A percentile compares a stretch with the other conserved stretches of the same genome.
Conservation (phyloP, 2,113 vertebrate genomes). For the Octodon degus region DNA sequence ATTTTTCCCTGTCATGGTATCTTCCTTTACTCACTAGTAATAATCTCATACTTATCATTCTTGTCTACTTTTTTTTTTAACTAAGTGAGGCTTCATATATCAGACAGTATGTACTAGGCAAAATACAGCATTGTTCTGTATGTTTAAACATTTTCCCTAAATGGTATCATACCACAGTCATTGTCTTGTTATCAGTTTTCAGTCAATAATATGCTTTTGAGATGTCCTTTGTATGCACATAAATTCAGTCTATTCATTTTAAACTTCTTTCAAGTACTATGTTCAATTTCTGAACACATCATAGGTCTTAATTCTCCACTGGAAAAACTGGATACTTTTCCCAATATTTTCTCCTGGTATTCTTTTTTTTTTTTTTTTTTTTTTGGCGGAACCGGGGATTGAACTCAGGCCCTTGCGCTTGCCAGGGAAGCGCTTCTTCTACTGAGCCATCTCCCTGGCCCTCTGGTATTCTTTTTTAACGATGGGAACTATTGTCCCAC, state of each 20-base stretch:
- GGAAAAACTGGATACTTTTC: not conserved
- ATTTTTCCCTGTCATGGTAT: not conserved
- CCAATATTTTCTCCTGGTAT: not conserved
- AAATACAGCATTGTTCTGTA: not conserved
- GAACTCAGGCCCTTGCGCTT: too few species aligned
- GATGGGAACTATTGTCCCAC: not conserved
- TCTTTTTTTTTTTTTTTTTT: not conserved
- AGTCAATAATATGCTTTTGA: slow-evolving; percentile 20
- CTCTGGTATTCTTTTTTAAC: not conserved
- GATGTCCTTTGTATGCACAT: not conserved
- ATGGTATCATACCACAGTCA: not conserved
- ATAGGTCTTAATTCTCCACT: not conserved
- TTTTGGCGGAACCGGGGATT: too few species aligned
- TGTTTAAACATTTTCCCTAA: not conserved
- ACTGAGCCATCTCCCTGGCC: too few species aligned
- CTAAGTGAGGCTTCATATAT: not conserved
- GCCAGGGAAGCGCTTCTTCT: too few species aligned
- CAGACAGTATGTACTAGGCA: not conserved
- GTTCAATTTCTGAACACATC: not conserved
- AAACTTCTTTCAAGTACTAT: not conserved
- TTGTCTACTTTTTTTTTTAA: not conserved
- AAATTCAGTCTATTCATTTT: not conserved
- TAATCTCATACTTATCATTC: not conserved
- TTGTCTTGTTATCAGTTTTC: not conserved
- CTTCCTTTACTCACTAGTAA: not conserved